Evolutionary conservation across 2,888 invertebrate species (phyloP).

Genomic region (Blomia tropicalis): DNA sequence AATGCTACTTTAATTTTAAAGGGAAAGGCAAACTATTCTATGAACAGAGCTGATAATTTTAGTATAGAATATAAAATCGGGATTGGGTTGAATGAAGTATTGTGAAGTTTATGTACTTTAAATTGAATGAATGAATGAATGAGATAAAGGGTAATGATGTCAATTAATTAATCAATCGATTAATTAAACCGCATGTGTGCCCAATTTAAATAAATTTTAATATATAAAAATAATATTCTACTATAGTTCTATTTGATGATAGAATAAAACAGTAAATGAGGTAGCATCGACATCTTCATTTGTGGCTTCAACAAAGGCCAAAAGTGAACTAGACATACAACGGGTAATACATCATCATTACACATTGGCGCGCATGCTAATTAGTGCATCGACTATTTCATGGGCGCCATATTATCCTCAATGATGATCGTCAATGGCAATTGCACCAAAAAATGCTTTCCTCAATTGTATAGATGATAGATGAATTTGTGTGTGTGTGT

Average conservation of each 20-base stretch:
- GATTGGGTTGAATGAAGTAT: no score
- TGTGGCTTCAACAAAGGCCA: background rate
- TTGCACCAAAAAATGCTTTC: no score
- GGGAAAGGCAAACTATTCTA: no score
- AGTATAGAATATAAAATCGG: no score
- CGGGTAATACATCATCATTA: conserved; percentile 11
- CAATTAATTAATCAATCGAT: conserved; percentile 15
- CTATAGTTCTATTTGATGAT: background rate
- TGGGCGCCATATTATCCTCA: background rate
- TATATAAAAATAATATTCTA: background rate
- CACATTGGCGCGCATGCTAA: conserved; percentile 4
- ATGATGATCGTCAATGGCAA: no score
- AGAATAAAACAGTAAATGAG: background rate
- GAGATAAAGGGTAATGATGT: no score
- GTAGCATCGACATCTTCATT: background rate
- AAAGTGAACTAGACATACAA: background rate
- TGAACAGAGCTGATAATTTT: no score
- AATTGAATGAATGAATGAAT: no score
- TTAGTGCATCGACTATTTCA: background rate
- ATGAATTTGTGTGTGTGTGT: no score
- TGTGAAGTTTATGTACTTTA: no score
- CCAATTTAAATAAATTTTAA: conserved; percentile 1
- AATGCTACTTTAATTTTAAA: no score
- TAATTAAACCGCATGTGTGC: background rate
- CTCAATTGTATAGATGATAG: no score